Percentiles rank a stretch among this genome's conserved stretches.
These are phyloP conservation scores for silkworm (Bombyx mori) DNA, from an alignment of 1,140 invertebrate species.

Conservation along the genomic window ASM3026992v2 NC_085107.1:12268001-12268500, in stretches of 20 bases:
- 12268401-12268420: conserved; percentile 71
- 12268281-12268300: conserved; percentile 81
- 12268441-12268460: conserved; percentile 78
- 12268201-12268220: conserved; percentile 70
- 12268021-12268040: conserved; percentile 84
- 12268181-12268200: conserved; percentile 74
- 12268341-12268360: conserved; percentile 73
- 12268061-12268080: not conserved
- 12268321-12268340: conserved; percentile 75
- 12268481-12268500: conserved; percentile 49
- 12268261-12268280: conserved; percentile 76
- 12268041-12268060: conserved; percentile 74
- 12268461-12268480: conserved; percentile 76
- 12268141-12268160: not conserved
- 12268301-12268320: conserved; percentile 75
- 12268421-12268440: conserved; percentile 84
- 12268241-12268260: conserved; percentile 75
- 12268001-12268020: conserved; percentile 80
- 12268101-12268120: not conserved
- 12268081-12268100: not conserved
- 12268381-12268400: conserved; percentile 73
- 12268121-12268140: not conserved
- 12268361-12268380: conserved; percentile 81
- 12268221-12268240: conserved; percentile 57
- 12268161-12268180: not conserved